A percentile compares a stretch with the other conserved stretches of the same genome.
Conservation (phyloP, 2,797 vertebrate genomes). For the Karalla daura region DNA sequence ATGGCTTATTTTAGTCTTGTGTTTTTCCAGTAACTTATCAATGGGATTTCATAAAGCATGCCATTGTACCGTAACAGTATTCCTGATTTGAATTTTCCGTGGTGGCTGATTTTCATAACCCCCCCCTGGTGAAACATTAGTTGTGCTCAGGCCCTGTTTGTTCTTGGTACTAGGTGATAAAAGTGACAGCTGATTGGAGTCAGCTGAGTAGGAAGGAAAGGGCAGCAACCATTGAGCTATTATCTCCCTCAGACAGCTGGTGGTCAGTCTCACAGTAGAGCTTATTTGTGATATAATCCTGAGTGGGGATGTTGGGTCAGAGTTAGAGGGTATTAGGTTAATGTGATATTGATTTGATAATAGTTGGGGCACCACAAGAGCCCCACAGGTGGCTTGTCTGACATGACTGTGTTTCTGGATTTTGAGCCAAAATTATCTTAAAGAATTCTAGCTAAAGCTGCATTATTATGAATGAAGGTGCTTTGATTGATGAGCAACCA, state of each 20-base stretch:
- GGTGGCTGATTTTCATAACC: conserved; percentile 31
- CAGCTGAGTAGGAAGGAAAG: conserved; percentile 33
- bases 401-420: too few species aligned
- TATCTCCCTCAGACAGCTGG: conserved; percentile 53
- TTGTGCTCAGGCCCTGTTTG: background rate
- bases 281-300: conserved; percentile 26
- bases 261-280: conserved; percentile 35
- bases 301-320: background rate
- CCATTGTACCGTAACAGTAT: background rate
- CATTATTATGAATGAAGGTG: too few species aligned
- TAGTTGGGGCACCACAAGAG: too few species aligned
- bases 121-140: background rate
- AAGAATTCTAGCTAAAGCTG: too few species aligned
- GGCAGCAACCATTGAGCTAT: conserved; percentile 19
- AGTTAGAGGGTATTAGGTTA: too few species aligned
- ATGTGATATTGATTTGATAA: too few species aligned
- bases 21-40: conserved; percentile 21
- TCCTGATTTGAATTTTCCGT: conserved; percentile 32
- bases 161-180: background rate
- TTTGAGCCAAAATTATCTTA: too few species aligned
- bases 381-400: too few species aligned
- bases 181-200: conserved; percentile 35
- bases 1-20: background rate
- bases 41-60: conserved; percentile 5
- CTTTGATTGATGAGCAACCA: too few species aligned